Evolutionary conservation across 1,140 invertebrate genomes (phyloP).

Genomic region (Heliothis subflexa): DNA sequence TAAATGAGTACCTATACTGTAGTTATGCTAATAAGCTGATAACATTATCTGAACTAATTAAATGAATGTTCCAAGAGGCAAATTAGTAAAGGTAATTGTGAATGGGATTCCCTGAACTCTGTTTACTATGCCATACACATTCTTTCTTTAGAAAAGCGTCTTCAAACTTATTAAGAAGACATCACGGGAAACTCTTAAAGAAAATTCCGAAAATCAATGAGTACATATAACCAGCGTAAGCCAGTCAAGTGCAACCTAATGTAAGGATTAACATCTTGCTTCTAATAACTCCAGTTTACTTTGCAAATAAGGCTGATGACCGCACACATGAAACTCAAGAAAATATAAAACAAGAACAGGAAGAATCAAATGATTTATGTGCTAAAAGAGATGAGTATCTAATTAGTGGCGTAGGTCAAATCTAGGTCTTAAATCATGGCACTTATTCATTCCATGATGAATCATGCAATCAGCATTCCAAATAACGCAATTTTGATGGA

Average conservation of each 20-base stretch:
- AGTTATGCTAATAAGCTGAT: constrained; percentile 9
- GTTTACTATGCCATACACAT: not conserved
- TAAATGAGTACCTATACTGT: not conserved
- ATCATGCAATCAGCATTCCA: not conserved
- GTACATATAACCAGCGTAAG: too few species aligned
- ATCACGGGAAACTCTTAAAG: not conserved
- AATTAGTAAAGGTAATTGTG: not conserved
- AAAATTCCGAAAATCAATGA: too few species aligned
- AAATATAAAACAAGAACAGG: constrained; percentile 15
- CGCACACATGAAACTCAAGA: not conserved
- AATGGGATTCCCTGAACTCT: not conserved
- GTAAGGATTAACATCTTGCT: too few species aligned
- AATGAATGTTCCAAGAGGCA: constrained; percentile 17
- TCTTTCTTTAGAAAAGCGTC: not conserved
- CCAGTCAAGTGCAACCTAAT: too few species aligned
- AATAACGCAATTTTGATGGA: constrained; percentile 19
- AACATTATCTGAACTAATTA: constrained; percentile 10
- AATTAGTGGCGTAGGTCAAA: constrained; percentile 13
- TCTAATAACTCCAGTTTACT: too few species aligned
- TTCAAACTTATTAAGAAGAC: not conserved
- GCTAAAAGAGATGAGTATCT: constrained; percentile 7
- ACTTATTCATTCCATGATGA: constrained; percentile 17
- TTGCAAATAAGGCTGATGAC: not conserved
- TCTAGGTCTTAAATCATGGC: constrained; percentile 9
- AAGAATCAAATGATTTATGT: not conserved